Evolutionary conservation across 2,113 vertebrate species (phyloP).

Genomic region (Sturnus vulgaris): DNA sequence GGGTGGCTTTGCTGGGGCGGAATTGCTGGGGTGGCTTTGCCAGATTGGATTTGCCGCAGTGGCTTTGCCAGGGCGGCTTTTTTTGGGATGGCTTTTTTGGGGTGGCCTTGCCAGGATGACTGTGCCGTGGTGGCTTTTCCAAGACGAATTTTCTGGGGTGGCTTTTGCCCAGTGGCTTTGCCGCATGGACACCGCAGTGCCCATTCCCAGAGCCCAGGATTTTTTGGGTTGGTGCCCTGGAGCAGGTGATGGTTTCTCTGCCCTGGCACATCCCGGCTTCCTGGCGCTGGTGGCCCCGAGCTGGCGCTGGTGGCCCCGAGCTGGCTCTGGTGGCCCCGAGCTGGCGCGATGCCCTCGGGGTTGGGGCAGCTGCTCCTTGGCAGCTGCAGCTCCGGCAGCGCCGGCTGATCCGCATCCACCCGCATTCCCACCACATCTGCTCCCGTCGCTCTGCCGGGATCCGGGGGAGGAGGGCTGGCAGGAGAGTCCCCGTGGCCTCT

Average conservation of each 20-base stretch:
- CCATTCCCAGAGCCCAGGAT: fast-evolving
- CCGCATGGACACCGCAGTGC: fast-evolving
- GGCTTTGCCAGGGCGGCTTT: neutral
- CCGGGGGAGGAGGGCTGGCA: neutral
- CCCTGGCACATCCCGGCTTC: neutral
- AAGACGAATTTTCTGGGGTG: neutral
- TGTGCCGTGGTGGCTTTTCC: neutral
- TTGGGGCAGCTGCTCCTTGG: neutral
- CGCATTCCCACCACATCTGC: neutral
- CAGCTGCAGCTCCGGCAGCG: neutral
- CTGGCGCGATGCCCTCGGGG: neutral
- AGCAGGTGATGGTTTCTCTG: neutral
- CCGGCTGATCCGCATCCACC: neutral
- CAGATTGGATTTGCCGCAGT: neutral
- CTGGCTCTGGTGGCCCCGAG: neutral
- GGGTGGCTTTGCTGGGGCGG: neutral
- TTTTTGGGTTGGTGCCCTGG: fast-evolving
- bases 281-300: neutral
- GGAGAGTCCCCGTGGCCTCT: neutral
- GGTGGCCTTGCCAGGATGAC: neutral
- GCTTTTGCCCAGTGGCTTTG: neutral
- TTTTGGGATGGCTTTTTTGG: neutral
- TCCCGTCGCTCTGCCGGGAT: neutral
- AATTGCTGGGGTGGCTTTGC: neutral
- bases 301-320: neutral